Evolutionary conservation across 2,797 vertebrate genomes (phyloP).

Genomic region (Myotis planiceps): DNA sequence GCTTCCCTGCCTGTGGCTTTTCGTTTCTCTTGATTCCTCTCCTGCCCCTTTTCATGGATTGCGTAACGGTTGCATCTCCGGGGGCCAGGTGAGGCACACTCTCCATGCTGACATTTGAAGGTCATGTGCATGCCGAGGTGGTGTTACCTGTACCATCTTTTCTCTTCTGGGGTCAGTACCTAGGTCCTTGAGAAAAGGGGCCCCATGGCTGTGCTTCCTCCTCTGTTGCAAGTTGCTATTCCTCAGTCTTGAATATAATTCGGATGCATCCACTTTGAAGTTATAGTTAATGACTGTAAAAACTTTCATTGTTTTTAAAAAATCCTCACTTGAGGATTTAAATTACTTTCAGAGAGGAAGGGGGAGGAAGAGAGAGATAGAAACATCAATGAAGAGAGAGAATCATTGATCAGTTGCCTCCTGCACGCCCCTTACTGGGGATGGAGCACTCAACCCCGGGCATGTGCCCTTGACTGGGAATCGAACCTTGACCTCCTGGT

Average conservation of each 20-base stretch:
- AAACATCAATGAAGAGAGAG: not conserved
- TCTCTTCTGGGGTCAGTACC: not conserved
- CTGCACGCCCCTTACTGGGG: not conserved
- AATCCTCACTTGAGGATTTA: not conserved
- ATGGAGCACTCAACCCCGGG: not conserved
- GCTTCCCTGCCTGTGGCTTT: not conserved
- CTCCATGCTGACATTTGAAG: not conserved
- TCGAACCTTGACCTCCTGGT: not conserved
- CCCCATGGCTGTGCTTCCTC: not conserved
- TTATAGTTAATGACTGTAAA: not conserved
- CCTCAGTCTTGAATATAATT: not conserved
- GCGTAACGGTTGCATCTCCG: not conserved
- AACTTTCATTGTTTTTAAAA: not conserved
- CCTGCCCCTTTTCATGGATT: not conserved
- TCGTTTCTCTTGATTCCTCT: not conserved
- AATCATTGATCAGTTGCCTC: not conserved
- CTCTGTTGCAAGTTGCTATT: not conserved
- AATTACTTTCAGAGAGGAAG: not conserved
- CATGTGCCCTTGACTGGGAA: too few relatives aligned
- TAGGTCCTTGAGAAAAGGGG: not conserved
- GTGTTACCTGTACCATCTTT: fast-evolving
- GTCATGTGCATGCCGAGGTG: not conserved
- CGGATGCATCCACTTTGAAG: not conserved
- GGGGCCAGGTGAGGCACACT: not conserved
- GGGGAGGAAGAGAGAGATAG: not conserved